Evolutionary conservation across 2,888 invertebrate species (phyloP).

Genomic region (Drosophila aldrichi): DNA sequence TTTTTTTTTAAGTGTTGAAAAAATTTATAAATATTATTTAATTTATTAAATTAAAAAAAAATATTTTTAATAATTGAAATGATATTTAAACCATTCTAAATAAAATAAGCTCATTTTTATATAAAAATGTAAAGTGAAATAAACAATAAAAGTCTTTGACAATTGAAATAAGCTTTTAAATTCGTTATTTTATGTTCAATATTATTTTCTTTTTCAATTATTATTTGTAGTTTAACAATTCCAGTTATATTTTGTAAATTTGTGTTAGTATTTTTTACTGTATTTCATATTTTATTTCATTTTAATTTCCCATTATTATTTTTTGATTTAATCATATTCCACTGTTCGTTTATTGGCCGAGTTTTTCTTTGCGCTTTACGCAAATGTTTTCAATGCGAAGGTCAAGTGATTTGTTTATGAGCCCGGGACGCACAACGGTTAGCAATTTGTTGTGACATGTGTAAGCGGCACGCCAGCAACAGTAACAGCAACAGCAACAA

Average conservation of each 20-base stretch:
- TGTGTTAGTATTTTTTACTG: too few species aligned
- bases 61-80: too few species aligned
- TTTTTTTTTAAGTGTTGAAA: too few species aligned
- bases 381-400: conserved; percentile 69
- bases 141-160: too few species aligned
- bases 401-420: conserved; percentile 75
- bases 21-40: too few species aligned
- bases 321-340: neutral
- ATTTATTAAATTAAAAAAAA: too few species aligned
- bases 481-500: conserved; percentile 32
- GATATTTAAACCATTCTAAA: neutral
- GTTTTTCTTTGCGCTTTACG: conserved; percentile 50
- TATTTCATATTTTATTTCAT: neutral
- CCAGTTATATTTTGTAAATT: neutral
- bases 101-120: too few species aligned
- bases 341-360: conserved; percentile 47
- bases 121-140: too few species aligned
- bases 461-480: conserved; percentile 67
- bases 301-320: neutral
- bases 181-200: too few species aligned
- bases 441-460: conserved; percentile 79
- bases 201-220: too few species aligned
- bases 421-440: conserved; percentile 62
- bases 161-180: too few species aligned
- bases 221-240: neutral